Evolutionary conservation across 2,797 vertebrate genomes (phyloP).

Genomic region (Zenarchopterus dispar): DNA sequence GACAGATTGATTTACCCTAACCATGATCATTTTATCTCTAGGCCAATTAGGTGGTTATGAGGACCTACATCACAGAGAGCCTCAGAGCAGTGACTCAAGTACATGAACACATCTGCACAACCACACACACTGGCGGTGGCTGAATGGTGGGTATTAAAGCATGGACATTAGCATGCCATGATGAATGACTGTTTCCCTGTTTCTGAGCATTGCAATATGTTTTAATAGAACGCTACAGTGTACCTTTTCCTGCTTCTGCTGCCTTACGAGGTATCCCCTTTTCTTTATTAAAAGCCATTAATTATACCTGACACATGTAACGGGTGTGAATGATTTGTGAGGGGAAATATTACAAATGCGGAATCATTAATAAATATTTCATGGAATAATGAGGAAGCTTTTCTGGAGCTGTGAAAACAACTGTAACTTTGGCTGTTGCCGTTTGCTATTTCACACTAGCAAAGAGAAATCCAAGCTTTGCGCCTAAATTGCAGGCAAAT

Average conservation of each 20-base stretch:
- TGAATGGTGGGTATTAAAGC: conserved; percentile 66
- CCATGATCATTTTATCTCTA: conserved; percentile 66
- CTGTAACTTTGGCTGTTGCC: conserved; percentile 29
- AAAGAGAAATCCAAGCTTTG: conserved; percentile 17
- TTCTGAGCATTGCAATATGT: conserved; percentile 76
- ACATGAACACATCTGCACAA: conserved; percentile 8
- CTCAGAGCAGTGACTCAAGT: conserved; percentile 38
- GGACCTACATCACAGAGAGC: conserved; percentile 73
- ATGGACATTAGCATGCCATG: conserved; percentile 71
- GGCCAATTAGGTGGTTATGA: conserved; percentile 78
- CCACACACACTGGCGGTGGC: conserved; percentile 25
- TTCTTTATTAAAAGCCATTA: conserved; percentile 82
- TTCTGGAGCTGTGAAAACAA: conserved; percentile 53
- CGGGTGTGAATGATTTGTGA: conserved; percentile 68
- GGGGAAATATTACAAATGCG: conserved; percentile 57
- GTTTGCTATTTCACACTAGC: conserved; percentile 23
- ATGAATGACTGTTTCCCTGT: conserved; percentile 76
- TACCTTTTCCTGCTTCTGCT: conserved; percentile 57
- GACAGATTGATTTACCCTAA: conserved; percentile 60
- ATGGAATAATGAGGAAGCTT: conserved; percentile 42
- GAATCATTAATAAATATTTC: conserved; percentile 73
- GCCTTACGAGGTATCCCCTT: conserved; percentile 64
- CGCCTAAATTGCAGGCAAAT: conserved; percentile 21
- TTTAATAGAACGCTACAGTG: conserved; percentile 72
- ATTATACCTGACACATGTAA: conserved; percentile 75